Evolutionary conservation across 2,797 vertebrate genomes (phyloP).

Genomic region (Bradypodion pumilum): DNA sequence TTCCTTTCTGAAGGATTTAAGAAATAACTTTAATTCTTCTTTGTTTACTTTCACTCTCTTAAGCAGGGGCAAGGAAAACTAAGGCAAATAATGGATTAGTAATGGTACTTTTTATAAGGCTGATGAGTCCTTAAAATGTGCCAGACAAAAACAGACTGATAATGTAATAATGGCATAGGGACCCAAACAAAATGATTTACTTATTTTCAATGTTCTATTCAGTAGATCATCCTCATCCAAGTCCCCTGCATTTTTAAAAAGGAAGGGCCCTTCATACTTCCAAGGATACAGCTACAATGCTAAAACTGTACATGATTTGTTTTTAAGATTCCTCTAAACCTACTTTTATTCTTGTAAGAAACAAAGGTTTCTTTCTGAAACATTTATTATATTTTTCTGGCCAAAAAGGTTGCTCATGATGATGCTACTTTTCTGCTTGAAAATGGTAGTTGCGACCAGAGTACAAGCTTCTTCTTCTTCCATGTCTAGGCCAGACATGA

Average conservation of each 20-base stretch:
- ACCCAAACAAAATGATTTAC: conserved; percentile 55
- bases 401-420: no score
- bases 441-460: no score
- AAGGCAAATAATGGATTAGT: conserved; percentile 82
- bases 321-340: conserved; percentile 58
- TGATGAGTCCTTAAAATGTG: conserved; percentile 79
- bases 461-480: no score
- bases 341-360: background rate
- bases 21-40: conserved; percentile 80
- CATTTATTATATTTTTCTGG: no score
- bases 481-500: no score
- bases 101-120: conserved; percentile 77
- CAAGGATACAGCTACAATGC: conserved; percentile 51
- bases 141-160: conserved; percentile 67
- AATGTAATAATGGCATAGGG: background rate
- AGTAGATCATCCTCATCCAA: conserved; percentile 38
- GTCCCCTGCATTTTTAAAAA: background rate
- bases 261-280: conserved; percentile 37
- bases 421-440: no score
- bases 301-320: conserved; percentile 62
- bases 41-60: conserved; percentile 79
- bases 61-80: conserved; percentile 77
- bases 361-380: background rate
- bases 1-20: conserved; percentile 79
- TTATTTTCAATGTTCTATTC: conserved; percentile 62